A percentile compares a stretch with the other conserved stretches of the same genome.
Conservation (phyloP, 1,140 invertebrate species). For the Macrotrachela quadricornifera region DNA sequence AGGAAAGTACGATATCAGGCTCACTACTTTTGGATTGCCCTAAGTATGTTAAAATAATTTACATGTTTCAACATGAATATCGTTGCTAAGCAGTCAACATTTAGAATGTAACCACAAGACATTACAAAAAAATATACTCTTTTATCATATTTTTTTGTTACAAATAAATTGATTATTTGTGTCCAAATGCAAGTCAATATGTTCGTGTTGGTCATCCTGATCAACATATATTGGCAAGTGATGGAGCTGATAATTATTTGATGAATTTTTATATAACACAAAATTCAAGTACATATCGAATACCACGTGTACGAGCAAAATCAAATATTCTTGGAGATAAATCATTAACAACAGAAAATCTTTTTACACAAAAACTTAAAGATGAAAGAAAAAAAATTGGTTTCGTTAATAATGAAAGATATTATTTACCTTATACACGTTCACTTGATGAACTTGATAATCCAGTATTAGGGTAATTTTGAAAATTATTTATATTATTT, state of each 20-base stretch:
- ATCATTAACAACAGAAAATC: background rate
- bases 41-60: too few relatives aligned
- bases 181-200: too few relatives aligned
- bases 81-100: too few relatives aligned
- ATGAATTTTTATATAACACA: slow-evolving; percentile 7
- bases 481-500: background rate
- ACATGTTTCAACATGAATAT: too few relatives aligned
- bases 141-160: too few relatives aligned
- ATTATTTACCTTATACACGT: background rate
- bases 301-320: background rate
- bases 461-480: slow-evolving; percentile 4
- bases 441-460: slow-evolving; percentile 5
- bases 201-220: background rate
- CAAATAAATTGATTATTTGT: too few relatives aligned
- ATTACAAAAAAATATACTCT: too few relatives aligned
- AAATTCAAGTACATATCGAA: slow-evolving; percentile 2
- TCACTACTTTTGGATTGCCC: too few relatives aligned
- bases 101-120: too few relatives aligned
- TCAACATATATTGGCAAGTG: background rate
- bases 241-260: slow-evolving; percentile 1
- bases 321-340: background rate
- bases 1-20: too few relatives aligned
- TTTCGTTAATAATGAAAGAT: background rate
- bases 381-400: background rate
- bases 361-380: background rate